These are phyloP conservation scores for Nezara viridula DNA, from an alignment of 2,888 invertebrate species.

Conservation along the genomic window DNA sequence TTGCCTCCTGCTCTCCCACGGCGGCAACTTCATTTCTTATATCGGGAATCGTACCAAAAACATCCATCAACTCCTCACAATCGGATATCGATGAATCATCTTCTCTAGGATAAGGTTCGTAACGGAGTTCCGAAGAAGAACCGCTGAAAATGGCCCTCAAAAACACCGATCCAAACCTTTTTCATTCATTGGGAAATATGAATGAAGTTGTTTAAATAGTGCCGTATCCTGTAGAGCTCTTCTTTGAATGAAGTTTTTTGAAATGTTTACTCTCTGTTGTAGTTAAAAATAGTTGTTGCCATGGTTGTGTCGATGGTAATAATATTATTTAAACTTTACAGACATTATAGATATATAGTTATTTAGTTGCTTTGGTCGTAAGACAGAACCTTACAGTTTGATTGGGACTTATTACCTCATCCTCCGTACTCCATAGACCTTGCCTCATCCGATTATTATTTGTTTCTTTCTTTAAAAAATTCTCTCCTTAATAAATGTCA, in stretches of 20 bases:
- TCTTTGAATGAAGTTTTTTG: neutral
- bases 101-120: slow-evolving; percentile 3
- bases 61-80: neutral
- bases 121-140: neutral
- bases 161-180: neutral
- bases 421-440: no score
- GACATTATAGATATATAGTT: no score
- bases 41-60: slow-evolving; percentile 29
- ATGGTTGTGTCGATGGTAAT: neutral
- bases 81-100: neutral
- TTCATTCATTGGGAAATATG: neutral
- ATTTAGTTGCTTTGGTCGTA: no score
- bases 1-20: neutral
- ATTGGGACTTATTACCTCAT: no score
- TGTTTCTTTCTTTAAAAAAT: no score
- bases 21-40: neutral
- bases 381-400: no score
- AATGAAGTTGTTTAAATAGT: neutral
- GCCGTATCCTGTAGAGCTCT: neutral
- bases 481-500: no score
- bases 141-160: neutral
- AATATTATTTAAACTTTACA: neutral
- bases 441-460: no score
- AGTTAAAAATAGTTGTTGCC: neutral
- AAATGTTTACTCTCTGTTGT: neutral